Conservation (phyloP, 2,888 invertebrate species). For the Hartigia nigra region DNA sequence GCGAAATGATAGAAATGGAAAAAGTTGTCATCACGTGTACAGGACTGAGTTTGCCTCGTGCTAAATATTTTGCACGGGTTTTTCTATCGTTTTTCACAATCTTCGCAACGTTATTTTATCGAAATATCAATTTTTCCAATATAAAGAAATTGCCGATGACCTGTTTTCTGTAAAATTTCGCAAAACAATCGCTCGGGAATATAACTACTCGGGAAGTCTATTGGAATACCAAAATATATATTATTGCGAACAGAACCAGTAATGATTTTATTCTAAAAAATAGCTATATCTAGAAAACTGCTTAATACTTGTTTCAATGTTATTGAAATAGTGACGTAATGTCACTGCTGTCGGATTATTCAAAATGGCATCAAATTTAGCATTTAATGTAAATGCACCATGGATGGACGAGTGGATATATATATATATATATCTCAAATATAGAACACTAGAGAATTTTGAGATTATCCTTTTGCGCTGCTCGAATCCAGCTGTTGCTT, state of each 20-base stretch:
- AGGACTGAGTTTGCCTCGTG: background rate
- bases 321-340: background rate
- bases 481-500: background rate
- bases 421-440: too few relatives aligned
- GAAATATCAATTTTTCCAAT: background rate
- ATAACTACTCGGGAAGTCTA: background rate
- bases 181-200: fast-evolving
- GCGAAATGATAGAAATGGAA: background rate
- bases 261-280: too few relatives aligned
- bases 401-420: background rate
- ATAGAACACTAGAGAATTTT: background rate
- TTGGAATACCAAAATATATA: background rate
- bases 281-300: background rate
- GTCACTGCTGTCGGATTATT: background rate
- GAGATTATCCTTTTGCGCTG: background rate
- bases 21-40: background rate
- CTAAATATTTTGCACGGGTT: background rate
- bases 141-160: too few relatives aligned
- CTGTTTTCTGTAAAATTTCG: background rate
- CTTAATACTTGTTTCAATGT: background rate
- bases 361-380: background rate
- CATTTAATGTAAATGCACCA: background rate
- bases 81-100: background rate
- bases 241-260: too few relatives aligned
- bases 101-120: too few relatives aligned